Evolutionary conservation across 2,113 vertebrate species (phyloP), one percentile per base, ranked within the genome.

Genomic region (Sphyrna mokarran): DNA sequence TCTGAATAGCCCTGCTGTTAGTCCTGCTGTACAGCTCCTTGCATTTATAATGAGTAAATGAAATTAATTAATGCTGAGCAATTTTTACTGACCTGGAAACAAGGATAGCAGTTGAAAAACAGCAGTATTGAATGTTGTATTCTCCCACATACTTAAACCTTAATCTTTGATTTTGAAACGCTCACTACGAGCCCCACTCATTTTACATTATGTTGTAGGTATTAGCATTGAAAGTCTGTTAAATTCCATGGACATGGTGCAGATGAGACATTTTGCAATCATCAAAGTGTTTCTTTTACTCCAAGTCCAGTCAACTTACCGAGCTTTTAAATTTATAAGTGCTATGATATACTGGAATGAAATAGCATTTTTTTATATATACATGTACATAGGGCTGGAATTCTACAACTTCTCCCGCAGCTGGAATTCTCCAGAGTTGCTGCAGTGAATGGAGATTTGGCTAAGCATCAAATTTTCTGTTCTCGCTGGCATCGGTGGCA

Each of bases 21-120:
- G 54, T 40, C 94, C 43, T 72, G 69, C 94, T 94, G 68, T 70
- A 94, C 93, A 13, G 68, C 37, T 95, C 94, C 94, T 76, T 29
- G 43, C 40, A 48, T 72, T 95, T 43, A 23, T 70, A 95, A 95
- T 95, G 69, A 95, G 94, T 76, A 72, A 95, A 95, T 95, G 68
- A 95, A 95, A 95, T 95, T 95, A 95, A 95, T 95, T 95, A 95
- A 95, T 76, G 68, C 94, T 95, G 94, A 95, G 69, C 94, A 95
- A 95, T 95, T 95, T 95, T 95, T 95, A 95, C 94, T 95, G 94
- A 95, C 94, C 94, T 95, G 94, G 94, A 95, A 95, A 72, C 69
- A 72, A 95, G 29, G 94, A 76, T 76, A 68, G 94, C 94, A 95
- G 94, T 72, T 95, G 94, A 54, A 95, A 54, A 72, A 54, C 37